Conservation (phyloP, 2,113 vertebrate species). For the Cinclus mexicanus region DNA sequence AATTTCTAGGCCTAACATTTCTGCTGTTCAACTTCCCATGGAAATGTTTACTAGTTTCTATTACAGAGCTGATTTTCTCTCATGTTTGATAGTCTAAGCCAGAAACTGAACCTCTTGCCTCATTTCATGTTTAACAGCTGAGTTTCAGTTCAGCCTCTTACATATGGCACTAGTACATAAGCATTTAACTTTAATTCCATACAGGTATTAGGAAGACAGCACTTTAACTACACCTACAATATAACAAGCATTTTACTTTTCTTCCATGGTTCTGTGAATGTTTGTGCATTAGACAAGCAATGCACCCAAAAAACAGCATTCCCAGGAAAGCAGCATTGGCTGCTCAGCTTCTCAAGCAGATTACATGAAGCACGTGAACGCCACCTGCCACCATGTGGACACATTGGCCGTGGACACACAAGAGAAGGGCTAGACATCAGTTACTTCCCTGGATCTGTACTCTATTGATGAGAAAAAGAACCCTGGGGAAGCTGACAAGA, state of each 20-base stretch:
- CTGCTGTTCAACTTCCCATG: slow-evolving; percentile 27
- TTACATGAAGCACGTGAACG: accelerated
- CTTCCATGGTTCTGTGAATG: accelerated
- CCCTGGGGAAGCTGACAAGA: background rate
- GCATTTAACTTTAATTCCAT: background rate
- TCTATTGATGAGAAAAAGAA: background rate
- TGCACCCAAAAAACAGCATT: background rate
- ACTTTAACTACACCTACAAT: background rate
- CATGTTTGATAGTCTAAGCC: background rate
- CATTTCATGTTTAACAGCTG: background rate
- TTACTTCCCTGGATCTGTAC: background rate
- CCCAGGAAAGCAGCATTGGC: background rate
- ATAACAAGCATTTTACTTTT: background rate
- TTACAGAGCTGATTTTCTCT: background rate
- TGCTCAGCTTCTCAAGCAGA: background rate
- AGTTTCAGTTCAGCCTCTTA: background rate
- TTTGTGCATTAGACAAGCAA: background rate
- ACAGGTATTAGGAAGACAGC: background rate
- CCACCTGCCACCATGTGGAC: background rate
- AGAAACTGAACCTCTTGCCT: background rate
- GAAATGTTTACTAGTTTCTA: slow-evolving; percentile 27
- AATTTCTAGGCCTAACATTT: slow-evolving; percentile 20
- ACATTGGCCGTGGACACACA: background rate
- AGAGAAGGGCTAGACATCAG: background rate
- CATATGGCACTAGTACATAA: background rate